These are phyloP conservation scores for Martes martes DNA, from an alignment of 2,113 vertebrate species.

Conservation along the genomic window DNA sequence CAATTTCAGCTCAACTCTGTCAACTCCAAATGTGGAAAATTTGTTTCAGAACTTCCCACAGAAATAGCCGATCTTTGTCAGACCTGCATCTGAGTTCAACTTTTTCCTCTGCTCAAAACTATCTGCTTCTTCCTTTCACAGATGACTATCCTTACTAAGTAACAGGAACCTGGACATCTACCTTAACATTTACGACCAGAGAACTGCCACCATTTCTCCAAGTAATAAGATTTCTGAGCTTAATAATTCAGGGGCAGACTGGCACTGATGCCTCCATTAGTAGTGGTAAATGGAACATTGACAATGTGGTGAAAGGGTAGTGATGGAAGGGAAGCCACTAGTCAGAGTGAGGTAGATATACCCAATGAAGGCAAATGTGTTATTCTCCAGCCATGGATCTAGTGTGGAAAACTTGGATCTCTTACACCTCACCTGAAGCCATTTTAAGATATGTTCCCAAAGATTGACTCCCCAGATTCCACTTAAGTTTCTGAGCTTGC, in stretches of 20 bases:
- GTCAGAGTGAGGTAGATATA: background rate
- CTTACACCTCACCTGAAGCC: background rate
- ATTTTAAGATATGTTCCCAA: background rate
- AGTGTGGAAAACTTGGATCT: background rate
- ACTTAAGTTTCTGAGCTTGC: background rate
- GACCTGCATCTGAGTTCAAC: background rate
- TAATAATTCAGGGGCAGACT: background rate
- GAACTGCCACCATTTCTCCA: background rate
- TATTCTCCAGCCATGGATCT: background rate
- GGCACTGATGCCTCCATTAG: background rate
- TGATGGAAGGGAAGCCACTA: background rate
- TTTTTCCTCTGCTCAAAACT: background rate
- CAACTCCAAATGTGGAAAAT: background rate
- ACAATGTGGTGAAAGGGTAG: background rate
- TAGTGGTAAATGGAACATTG: background rate
- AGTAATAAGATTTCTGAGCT: background rate
- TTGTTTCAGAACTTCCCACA: background rate
- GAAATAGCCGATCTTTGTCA: background rate
- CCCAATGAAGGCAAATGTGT: background rate
- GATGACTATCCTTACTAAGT: background rate
- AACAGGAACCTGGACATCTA: too few species aligned
- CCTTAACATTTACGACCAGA: background rate
- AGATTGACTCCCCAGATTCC: background rate
- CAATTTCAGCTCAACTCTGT: background rate
- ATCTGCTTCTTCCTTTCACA: background rate